Evolutionary conservation across 1,140 invertebrate genomes (phyloP).

Genomic region (Cotesia typhae): DNA sequence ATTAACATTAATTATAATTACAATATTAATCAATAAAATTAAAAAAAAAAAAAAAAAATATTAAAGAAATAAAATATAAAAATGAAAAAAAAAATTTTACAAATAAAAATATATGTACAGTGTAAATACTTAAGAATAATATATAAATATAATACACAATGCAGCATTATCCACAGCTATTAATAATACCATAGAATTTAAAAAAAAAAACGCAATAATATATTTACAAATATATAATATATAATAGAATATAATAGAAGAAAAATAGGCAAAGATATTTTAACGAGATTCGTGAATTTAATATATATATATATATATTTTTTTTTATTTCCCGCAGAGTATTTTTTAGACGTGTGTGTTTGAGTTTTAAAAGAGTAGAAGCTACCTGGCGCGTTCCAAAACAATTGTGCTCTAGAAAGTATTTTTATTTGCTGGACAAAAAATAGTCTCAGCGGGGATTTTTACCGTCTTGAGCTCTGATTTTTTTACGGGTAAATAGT

Average conservation of each 20-base stretch:
- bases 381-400: too few relatives aligned
- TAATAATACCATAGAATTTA: conserved; percentile 6
- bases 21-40: too few relatives aligned
- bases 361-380: too few relatives aligned
- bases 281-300: too few relatives aligned
- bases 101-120: conserved; percentile 3
- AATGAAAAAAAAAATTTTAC: conserved; percentile 7
- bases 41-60: background rate
- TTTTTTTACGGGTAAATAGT: too few relatives aligned
- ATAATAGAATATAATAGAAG: background rate
- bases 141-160: conserved; percentile 10
- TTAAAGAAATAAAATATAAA: background rate
- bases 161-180: background rate
- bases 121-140: background rate
- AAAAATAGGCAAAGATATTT: background rate
- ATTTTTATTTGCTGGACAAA: too few relatives aligned
- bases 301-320: background rate
- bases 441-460: too few relatives aligned
- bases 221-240: background rate
- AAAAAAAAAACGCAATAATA: too few relatives aligned
- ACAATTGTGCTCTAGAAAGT: too few relatives aligned
- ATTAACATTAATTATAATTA: too few relatives aligned
- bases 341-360: background rate
- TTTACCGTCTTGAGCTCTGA: too few relatives aligned
- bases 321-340: background rate